phyloP scores from a whole-genome alignment of 2,888 invertebrate genomes.

The Orgyia antiqua region DNA sequence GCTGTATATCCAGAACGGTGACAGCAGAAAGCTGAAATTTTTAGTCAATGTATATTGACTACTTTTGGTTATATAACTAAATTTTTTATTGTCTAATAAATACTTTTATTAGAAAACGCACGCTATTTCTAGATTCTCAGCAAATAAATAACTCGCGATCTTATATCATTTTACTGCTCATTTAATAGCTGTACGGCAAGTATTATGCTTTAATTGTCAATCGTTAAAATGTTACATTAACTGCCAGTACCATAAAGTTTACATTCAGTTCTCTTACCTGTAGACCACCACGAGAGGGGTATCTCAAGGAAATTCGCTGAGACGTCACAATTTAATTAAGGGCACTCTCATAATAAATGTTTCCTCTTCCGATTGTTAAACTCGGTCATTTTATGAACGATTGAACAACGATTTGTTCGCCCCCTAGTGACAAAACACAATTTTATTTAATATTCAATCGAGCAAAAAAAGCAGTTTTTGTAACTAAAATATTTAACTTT shows the following conservation, averaged over 20 bases:
- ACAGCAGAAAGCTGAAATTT: too few relatives aligned
- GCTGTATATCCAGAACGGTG: too few relatives aligned
- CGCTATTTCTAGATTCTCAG: constrained; percentile 15
- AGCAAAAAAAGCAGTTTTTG: constrained; percentile 9
- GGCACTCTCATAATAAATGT: constrained; percentile 49
- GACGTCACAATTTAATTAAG: constrained; percentile 75
- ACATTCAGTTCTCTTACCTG: constrained; percentile 36
- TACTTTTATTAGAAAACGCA: too few relatives aligned
- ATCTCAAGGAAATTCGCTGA: constrained; percentile 59
- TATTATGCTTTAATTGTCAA: constrained; percentile 31
- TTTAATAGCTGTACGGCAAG: constrained; percentile 30
- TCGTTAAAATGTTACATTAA: constrained; percentile 51
- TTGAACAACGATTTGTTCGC: constrained; percentile 41
- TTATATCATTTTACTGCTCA: constrained; percentile 19
- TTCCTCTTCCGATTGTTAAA: constrained; percentile 36
- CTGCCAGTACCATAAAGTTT: constrained; percentile 39
- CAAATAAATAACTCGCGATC: neutral
- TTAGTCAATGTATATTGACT: too few relatives aligned
- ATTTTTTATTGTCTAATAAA: too few relatives aligned
- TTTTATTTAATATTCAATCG: constrained; percentile 11
- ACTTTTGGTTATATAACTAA: too few relatives aligned
- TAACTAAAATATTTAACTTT: constrained; percentile 4
- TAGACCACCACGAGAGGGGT: constrained; percentile 53
- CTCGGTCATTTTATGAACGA: constrained; percentile 37
- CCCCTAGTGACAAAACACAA: constrained; percentile 28